Percentiles rank a stretch among this genome's conserved stretches.
Evolutionary conservation across 2,888 invertebrate species (phyloP).

Genomic region (Netelia inedita): DNA sequence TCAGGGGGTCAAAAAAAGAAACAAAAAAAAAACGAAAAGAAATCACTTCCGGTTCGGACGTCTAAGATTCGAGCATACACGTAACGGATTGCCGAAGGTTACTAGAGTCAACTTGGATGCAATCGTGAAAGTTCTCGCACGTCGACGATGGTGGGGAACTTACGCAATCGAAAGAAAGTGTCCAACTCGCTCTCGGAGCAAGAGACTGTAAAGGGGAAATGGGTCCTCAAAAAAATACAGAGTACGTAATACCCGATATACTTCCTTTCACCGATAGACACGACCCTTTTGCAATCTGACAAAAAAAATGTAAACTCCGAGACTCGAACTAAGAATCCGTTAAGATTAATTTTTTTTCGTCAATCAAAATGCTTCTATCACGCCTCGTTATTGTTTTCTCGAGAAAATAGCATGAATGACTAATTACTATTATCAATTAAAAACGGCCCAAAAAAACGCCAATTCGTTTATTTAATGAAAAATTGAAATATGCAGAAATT

Average conservation of each 20-base stretch:
- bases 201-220: slow-evolving; percentile 61
- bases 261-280: slow-evolving; percentile 46
- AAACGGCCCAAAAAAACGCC: background rate
- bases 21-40: background rate
- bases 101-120: slow-evolving; percentile 37
- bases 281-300: background rate
- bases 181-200: slow-evolving; percentile 71
- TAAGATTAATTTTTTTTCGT: background rate
- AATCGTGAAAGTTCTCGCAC: slow-evolving; percentile 79
- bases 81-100: slow-evolving; percentile 64
- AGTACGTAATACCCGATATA: slow-evolving; percentile 25
- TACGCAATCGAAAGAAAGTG: slow-evolving; percentile 78
- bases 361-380: background rate
- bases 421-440: too few relatives aligned
- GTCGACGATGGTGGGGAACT: slow-evolving; percentile 58
- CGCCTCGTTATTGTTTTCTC: too few relatives aligned
- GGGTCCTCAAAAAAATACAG: slow-evolving; percentile 44
- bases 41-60: background rate
- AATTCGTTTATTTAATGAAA: slow-evolving; percentile 14
- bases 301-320: slow-evolving; percentile 13
- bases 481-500: slow-evolving; percentile 43
- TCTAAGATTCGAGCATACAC: slow-evolving; percentile 46
- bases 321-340: background rate
- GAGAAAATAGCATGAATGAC: too few relatives aligned
- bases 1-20: too few relatives aligned